These are phyloP conservation scores for Halisarca cf. caerulea DNA, from an alignment of 37 sponge, comb jelly and placozoan species.

Conservation along the genomic window DNA sequence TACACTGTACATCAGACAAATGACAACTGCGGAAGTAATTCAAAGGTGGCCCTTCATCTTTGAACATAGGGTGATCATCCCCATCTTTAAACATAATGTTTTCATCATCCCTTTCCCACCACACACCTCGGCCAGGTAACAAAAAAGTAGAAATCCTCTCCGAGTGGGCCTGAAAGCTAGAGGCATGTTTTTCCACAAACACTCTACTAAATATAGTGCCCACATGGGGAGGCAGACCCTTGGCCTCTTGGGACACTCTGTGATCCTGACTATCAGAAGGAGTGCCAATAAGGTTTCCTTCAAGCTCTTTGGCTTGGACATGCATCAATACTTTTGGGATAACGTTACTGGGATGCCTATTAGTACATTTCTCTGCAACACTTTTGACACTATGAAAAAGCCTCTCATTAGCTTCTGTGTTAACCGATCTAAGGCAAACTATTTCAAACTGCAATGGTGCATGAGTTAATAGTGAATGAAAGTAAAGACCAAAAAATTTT, in stretches of 20 bases:
- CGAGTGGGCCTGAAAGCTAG: neutral
- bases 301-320: neutral
- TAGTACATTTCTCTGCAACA: neutral
- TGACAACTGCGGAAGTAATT: too few species aligned
- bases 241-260: neutral
- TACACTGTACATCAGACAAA: too few species aligned
- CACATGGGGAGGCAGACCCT: neutral
- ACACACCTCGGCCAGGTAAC: neutral
- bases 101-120: neutral
- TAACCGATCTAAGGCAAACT: neutral
- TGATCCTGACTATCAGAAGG: neutral
- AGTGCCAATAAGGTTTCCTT: neutral
- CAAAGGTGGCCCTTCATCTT: too few species aligned
- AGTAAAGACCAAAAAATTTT: slow-evolving; percentile 10
- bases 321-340: neutral
- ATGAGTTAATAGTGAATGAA: slow-evolving; percentile 23
- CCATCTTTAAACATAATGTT: neutral
- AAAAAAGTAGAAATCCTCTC: neutral
- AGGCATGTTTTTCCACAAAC: neutral
- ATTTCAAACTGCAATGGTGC: neutral
- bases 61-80: neutral
- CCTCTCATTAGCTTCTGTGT: neutral
- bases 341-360: neutral
- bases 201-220: neutral
- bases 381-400: neutral